These are phyloP conservation scores for Neuroterus valhalla DNA, from an alignment of 1,140 invertebrate species.

Conservation along the genomic window DNA sequence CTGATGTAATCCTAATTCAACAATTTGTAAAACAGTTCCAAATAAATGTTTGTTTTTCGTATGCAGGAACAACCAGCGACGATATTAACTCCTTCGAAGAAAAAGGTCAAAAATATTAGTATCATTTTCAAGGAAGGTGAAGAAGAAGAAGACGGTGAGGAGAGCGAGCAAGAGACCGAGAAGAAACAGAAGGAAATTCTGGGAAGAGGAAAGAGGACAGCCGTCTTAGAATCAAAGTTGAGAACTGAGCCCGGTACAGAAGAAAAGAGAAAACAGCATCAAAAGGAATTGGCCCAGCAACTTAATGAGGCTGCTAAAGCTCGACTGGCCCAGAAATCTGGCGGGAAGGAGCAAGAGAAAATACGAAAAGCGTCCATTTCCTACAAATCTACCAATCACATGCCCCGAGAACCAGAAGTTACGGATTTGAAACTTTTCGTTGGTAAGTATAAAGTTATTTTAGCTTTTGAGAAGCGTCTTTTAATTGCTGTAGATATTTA, in stretches of 20 bases:
- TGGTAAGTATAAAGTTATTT: slow-evolving; percentile 77
- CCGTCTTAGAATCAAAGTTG: slow-evolving; percentile 96
- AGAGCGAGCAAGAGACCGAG: slow-evolving; percentile 83
- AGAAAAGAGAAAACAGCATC: slow-evolving; percentile 97
- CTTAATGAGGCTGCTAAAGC: slow-evolving; percentile 95
- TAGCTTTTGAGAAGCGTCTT: background rate
- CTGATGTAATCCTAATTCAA: background rate
- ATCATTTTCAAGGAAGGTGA: slow-evolving; percentile 97
- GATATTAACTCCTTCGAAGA: slow-evolving; percentile 93
- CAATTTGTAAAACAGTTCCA: background rate
- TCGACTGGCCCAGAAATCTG: slow-evolving; percentile 90
- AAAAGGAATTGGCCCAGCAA: slow-evolving; percentile 93
- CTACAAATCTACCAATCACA: slow-evolving; percentile 93
- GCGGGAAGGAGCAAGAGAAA: slow-evolving; percentile 91
- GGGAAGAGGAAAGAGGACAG: slow-evolving; percentile 90
- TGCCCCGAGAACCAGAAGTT: slow-evolving; percentile 95
- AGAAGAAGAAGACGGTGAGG: slow-evolving; percentile 89
- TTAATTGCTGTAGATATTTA: background rate
- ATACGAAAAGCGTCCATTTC: slow-evolving; percentile 96
- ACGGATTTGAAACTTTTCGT: slow-evolving; percentile 97
- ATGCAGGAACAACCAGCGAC: slow-evolving; percentile 85
- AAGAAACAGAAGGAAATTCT: slow-evolving; percentile 80
- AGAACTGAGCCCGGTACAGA: slow-evolving; percentile 97
- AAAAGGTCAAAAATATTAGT: slow-evolving; percentile 96
- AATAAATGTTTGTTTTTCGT: slow-evolving; percentile 21